These are phyloP conservation scores for Pyrochroa serraticornis DNA, from an alignment of 2,888 invertebrate species.

Conservation along the genomic window DNA sequence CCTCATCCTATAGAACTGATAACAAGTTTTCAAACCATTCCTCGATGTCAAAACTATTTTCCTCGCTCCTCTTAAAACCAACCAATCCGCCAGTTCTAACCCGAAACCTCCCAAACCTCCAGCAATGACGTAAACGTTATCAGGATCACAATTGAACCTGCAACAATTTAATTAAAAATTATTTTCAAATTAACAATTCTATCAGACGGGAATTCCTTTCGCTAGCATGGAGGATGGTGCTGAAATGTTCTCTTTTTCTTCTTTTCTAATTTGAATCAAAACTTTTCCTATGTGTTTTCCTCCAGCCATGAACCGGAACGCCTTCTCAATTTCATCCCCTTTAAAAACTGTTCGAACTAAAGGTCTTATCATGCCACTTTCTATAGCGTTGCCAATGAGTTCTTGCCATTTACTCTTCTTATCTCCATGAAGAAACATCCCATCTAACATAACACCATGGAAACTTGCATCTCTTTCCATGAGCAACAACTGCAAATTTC, in stretches of 20 bases:
- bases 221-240: background rate
- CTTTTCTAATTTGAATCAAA: conserved; percentile 54
- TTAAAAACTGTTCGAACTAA: conserved; percentile 69
- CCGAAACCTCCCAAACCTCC: conserved; percentile 94
- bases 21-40: conserved; percentile 76
- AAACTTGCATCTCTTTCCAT: conserved; percentile 77
- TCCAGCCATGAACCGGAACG: conserved; percentile 69
- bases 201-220: background rate
- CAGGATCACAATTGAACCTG: conserved; percentile 55
- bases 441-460: conserved; percentile 78
- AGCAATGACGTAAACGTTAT: conserved; percentile 67
- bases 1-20: conserved; percentile 64
- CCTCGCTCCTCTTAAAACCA: conserved; percentile 80
- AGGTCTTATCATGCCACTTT: conserved; percentile 71
- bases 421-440: conserved; percentile 46
- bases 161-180: background rate
- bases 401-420: conserved; percentile 28
- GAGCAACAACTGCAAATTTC: conserved; percentile 63
- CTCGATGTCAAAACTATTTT: conserved; percentile 81
- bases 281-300: conserved; percentile 85
- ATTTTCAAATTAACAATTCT: background rate
- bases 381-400: conserved; percentile 65
- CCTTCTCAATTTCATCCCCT: conserved; percentile 71
- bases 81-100: conserved; percentile 85
- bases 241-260: conserved; percentile 46